phyloP scores from a whole-genome alignment of 2,113 vertebrate genomes.

The Petromus typicus region DNA sequence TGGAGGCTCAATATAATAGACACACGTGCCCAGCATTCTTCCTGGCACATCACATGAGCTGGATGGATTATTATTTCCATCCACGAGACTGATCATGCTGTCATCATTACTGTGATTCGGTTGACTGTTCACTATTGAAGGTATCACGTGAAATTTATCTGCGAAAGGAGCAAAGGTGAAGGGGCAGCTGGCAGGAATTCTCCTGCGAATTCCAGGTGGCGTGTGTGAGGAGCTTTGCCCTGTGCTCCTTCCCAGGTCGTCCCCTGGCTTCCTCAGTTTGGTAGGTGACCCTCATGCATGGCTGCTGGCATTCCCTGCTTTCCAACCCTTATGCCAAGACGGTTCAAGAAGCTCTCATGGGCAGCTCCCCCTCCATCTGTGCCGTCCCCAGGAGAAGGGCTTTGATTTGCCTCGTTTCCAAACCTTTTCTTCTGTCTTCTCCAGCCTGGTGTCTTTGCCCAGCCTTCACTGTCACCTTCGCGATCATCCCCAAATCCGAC shows the following conservation, averaged over 20 bases:
- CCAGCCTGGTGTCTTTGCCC: background rate
- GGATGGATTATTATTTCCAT: background rate
- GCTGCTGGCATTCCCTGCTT: background rate
- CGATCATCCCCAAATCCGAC: background rate
- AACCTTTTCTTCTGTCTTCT: background rate
- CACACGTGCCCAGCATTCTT: background rate
- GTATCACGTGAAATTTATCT: background rate
- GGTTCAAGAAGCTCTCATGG: background rate
- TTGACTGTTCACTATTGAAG: background rate
- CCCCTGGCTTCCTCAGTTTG: background rate
- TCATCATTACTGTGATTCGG: background rate
- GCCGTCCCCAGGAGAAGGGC: background rate
- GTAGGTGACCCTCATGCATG: background rate
- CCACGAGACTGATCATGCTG: background rate
- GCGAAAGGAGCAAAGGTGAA: background rate
- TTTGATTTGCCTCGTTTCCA: background rate
- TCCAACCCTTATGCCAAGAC: background rate
- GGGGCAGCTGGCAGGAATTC: background rate
- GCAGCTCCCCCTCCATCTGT: too few species aligned
- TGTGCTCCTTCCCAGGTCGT: background rate
- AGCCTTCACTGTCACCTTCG: background rate
- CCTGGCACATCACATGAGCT: background rate
- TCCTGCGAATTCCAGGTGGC: background rate
- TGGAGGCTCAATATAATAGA: background rate
- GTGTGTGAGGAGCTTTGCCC: background rate